Evolutionary conservation across 2,113 vertebrate genomes (phyloP).

Genomic region (Taxidea taxus): DNA sequence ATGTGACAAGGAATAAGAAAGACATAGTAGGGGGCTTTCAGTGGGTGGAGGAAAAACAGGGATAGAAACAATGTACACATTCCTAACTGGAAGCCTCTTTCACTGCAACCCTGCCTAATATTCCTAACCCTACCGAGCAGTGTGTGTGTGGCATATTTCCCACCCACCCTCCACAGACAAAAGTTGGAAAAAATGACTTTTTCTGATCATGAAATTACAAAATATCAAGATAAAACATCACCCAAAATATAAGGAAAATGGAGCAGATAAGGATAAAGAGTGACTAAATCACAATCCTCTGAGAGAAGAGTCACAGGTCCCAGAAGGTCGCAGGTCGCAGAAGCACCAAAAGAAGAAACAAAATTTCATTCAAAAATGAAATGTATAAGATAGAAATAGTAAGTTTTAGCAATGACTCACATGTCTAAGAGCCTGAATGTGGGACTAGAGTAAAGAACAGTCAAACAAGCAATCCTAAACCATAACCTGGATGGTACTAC

Average conservation of each 20-base stretch:
- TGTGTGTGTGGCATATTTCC: background rate
- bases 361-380: background rate
- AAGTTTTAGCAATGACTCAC: background rate
- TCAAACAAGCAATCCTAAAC: background rate
- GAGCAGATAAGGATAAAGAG: background rate
- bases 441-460: background rate
- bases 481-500: background rate
- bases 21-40: background rate
- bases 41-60: background rate
- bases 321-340: background rate
- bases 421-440: background rate
- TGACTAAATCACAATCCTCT: background rate
- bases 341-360: background rate
- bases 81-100: background rate
- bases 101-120: background rate
- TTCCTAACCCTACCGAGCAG: background rate
- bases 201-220: background rate
- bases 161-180: background rate
- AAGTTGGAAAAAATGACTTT: background rate
- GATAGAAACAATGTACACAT: background rate
- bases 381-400: background rate
- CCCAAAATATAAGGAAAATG: background rate
- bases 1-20: background rate
- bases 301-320: background rate
- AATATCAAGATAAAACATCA: background rate